Conservation (phyloP, 2,113 vertebrate genomes). For the Oreochromis tanganicae region DNA sequence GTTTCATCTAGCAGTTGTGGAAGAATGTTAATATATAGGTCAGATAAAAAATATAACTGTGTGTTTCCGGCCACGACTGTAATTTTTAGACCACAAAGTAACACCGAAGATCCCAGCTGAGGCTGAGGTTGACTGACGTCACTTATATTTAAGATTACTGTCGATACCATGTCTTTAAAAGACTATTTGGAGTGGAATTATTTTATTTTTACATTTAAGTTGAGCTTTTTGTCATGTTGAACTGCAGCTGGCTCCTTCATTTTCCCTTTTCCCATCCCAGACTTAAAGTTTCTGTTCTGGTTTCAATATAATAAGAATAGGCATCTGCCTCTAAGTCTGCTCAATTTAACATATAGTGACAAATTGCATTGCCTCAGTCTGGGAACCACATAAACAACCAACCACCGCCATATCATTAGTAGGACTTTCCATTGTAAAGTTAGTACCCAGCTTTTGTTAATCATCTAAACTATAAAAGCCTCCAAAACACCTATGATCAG, state of each 20-base stretch:
- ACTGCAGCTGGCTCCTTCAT: constrained; percentile 22
- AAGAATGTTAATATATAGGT: constrained; percentile 56
- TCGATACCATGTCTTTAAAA: constrained; percentile 57
- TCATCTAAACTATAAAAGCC: background rate
- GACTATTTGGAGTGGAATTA: constrained; percentile 48
- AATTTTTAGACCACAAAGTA: constrained; percentile 47
- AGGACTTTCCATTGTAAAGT: background rate
- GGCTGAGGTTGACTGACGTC: constrained; percentile 45
- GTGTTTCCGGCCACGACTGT: constrained; percentile 39
- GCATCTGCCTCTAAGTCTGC: constrained; percentile 35
- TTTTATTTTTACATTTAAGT: constrained; percentile 57
- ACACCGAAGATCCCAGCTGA: constrained; percentile 25
- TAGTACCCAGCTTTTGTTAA: background rate
- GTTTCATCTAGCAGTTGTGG: constrained; percentile 6
- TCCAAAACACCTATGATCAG: background rate
- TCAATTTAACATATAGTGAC: constrained; percentile 24
- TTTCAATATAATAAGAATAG: constrained; percentile 26
- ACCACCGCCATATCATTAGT: background rate
- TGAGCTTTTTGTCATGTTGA: constrained; percentile 22
- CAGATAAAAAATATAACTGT: constrained; percentile 37
- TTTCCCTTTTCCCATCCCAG: constrained; percentile 10
- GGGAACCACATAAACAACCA: background rate
- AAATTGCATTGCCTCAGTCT: constrained; percentile 39
- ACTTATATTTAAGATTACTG: constrained; percentile 36
- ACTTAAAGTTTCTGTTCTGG: constrained; percentile 18